Percentiles rank a stretch among this genome's conserved stretches.
Evolutionary conservation across 2,888 invertebrate species (phyloP).

Genomic region (Ormyrus pomaceus): DNA sequence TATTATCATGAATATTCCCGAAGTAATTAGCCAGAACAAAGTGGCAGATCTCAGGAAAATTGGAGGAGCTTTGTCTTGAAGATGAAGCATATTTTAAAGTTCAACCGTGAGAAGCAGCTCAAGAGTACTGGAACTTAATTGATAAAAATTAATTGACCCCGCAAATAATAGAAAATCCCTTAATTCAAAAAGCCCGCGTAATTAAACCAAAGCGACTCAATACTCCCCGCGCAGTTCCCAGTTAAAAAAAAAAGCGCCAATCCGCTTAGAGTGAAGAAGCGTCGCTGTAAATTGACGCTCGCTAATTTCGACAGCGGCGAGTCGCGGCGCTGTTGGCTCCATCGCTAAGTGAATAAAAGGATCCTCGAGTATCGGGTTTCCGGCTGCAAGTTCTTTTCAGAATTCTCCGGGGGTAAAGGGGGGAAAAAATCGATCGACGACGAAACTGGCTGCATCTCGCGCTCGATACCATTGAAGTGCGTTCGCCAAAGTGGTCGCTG

Average conservation of each 20-base stretch:
- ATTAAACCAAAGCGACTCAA: too few species aligned
- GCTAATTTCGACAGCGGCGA: not conserved
- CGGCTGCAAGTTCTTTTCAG: not conserved
- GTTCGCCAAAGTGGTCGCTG: not conserved
- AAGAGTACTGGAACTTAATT: too few species aligned
- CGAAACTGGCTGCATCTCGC: not conserved
- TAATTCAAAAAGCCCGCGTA: too few species aligned
- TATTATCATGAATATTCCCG: conserved; percentile 23
- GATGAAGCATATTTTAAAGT: too few species aligned
- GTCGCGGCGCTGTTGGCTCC: too few species aligned
- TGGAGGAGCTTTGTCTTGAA: not conserved
- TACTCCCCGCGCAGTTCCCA: too few species aligned
- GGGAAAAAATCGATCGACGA: conserved; percentile 24
- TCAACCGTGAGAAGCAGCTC: too few species aligned
- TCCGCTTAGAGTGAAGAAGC: not conserved
- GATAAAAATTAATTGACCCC: too few species aligned
- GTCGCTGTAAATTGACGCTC: not conserved
- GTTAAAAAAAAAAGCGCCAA: too few species aligned
- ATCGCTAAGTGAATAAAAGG: conserved; percentile 33
- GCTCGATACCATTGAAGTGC: not conserved
- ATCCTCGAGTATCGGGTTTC: conserved; percentile 17
- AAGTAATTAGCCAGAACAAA: conserved; percentile 20
- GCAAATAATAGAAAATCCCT: too few species aligned
- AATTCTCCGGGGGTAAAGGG: conserved; percentile 13
- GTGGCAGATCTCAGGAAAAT: conserved; percentile 12